Base-by-base conservation (phyloP, 2,797 vertebrate genomes). In the Pogonophryne albipinna region DNA sequence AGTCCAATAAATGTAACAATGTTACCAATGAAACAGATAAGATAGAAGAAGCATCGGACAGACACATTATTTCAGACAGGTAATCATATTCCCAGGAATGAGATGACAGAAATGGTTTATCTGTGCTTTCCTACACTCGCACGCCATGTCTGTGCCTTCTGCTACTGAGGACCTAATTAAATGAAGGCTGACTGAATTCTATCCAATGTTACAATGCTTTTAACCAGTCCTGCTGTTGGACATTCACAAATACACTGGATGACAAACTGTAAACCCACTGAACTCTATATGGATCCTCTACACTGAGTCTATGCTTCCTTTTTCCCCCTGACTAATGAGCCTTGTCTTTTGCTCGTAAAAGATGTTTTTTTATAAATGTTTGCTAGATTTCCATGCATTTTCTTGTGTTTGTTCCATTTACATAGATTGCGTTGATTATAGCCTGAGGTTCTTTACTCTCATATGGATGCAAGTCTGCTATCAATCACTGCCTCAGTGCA, bases 31-130 rank as follows among this genome's bases (percentile, higher is more conserved):
- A 78, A 38, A 62, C 38, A 50, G 49, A 67, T 52, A 5, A 61
- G 49, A 68, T 3, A 4, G 66, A 73, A 38, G 14, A 82, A 74
- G 69, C 1, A 1, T 2, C 13, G 59, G 53, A 20, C n/a, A 64
- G 73, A 71, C 20, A 64, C 68, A 82, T 85, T 77, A 74, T 63
- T 64, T 62, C 1, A 56, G 71, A 83, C 80, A 89, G 69, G 78
- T 81, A 84, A 89, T 92, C 78, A 84, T 66, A 82, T 59, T 78
- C 51, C 49, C 58, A 76, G 71, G 70, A 78, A 90, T 82, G 47
- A 90, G 58, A 81, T 90, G 89, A 87, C 86, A 90, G 61, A 85
- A 87, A 59, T 59, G 59, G 77, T 89, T 92, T 82, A 82, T 88
- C 85, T 64, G 71, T 50, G 44, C 61, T 59, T 79, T 82, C 65